These are phyloP conservation scores for Dryobotodes eremita DNA, from an alignment of 2,888 invertebrate species.

Conservation along the genomic window DNA sequence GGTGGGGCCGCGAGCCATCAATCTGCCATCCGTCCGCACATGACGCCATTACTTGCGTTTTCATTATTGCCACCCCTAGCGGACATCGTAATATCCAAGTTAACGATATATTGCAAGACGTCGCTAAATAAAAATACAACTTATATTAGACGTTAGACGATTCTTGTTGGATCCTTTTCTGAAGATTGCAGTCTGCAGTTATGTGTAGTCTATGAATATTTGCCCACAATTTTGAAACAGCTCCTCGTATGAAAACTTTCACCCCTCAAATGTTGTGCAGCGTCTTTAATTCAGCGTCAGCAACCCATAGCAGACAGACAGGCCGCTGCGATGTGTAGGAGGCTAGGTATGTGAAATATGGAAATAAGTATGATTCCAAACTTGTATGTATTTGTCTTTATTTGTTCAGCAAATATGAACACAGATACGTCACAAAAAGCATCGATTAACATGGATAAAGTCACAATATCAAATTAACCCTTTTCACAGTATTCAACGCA, in stretches of 20 bases:
- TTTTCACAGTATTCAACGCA: too few relatives aligned
- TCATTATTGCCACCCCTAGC: conserved; percentile 55
- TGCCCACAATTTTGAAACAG: not conserved
- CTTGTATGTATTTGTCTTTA: too few relatives aligned
- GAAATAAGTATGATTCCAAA: too few relatives aligned
- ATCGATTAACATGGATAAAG: too few relatives aligned
- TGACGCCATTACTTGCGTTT: conserved; percentile 74
- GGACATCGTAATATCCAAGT: conserved; percentile 15
- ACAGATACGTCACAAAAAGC: too few relatives aligned
- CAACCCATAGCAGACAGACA: too few relatives aligned
- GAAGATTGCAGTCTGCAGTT: not conserved
- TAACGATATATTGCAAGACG: conserved; percentile 22
- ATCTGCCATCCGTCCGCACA: conserved; percentile 71
- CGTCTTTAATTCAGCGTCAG: too few relatives aligned
- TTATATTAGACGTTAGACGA: not conserved
- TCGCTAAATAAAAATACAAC: not conserved
- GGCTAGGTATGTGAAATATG: too few relatives aligned
- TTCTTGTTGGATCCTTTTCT: not conserved
- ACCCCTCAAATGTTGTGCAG: not conserved
- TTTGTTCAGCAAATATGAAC: too few relatives aligned
- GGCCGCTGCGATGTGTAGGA: too few relatives aligned
- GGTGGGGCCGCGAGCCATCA: conserved; percentile 66
- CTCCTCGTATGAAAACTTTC: not conserved
- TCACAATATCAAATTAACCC: too few relatives aligned
- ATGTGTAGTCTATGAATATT: not conserved